These are phyloP conservation scores for Coleophora flavipennella DNA, from an alignment of 2,888 invertebrate species.

Conservation along the genomic window DNA sequence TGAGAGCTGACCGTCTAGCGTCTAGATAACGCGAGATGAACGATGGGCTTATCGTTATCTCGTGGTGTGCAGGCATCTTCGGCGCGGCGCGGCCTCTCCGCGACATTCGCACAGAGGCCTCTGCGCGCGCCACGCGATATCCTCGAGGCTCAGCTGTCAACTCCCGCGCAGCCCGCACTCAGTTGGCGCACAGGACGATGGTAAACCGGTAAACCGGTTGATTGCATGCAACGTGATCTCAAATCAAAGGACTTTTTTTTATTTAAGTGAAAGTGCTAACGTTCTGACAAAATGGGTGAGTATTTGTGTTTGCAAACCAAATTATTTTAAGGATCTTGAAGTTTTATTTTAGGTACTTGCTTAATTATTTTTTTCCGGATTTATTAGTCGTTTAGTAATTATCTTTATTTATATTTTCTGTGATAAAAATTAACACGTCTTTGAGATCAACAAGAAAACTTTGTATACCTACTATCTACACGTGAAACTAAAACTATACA, in stretches of 20 bases:
- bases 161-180: conserved; percentile 25
- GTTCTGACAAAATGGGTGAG: conserved; percentile 56
- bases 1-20: conserved; percentile 3
- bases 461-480: no score
- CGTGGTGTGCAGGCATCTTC: conserved; percentile 53
- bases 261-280: conserved; percentile 53
- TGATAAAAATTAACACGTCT: background rate
- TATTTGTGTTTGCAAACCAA: conserved; percentile 8
- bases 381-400: background rate
- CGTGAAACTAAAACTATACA: no score
- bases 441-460: no score
- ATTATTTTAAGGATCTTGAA: no score
- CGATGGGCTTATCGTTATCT: conserved; percentile 66
- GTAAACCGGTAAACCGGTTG: conserved; percentile 46
- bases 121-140: conserved; percentile 59
- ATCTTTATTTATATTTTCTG: conserved; percentile 2
- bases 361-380: no score
- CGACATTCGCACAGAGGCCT: conserved; percentile 68
- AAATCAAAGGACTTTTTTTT: conserved; percentile 35
- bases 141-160: conserved; percentile 42
- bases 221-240: conserved; percentile 48
- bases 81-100: conserved; percentile 36
- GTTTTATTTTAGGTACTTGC: no score
- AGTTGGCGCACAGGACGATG: conserved; percentile 54
- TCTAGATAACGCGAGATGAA: conserved; percentile 57